Percentiles rank a stretch among this genome's conserved stretches.
phyloP scores from a whole-genome alignment of 1,140 invertebrate genomes.

The Cyrtorhinus lividipennis region DNA sequence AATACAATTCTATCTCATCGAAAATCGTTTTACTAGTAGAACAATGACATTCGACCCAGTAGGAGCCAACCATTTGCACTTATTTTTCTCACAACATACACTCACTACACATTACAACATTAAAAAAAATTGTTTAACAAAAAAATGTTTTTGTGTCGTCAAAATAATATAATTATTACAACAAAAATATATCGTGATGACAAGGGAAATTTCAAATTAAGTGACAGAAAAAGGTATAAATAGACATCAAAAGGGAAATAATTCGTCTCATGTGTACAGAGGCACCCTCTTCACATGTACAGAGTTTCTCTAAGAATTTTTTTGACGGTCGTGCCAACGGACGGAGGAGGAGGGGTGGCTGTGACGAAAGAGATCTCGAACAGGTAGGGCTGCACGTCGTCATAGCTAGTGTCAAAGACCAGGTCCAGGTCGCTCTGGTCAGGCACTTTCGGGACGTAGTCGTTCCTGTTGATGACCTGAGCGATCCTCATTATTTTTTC shows the following conservation, averaged over 20 bases:
- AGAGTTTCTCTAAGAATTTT: neutral
- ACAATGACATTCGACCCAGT: too few species aligned
- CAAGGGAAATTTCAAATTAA: neutral
- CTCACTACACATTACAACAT: too few species aligned
- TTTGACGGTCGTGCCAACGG: neutral
- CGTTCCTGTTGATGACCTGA: neutral
- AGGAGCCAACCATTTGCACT: too few species aligned
- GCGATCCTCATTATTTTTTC: slow-evolving; percentile 15
- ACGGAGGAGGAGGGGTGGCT: neutral
- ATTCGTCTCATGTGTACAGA: too few species aligned
- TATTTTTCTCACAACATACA: too few species aligned
- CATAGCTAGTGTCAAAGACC: neutral
- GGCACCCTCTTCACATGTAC: neutral
- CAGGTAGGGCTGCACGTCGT: neutral
- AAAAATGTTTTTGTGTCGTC: neutral
- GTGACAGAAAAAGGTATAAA: neutral
- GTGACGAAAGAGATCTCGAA: neutral
- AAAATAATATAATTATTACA: neutral
- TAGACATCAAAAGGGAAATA: neutral
- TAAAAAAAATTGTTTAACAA: too few species aligned
- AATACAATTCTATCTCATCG: too few species aligned
- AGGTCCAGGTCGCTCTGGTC: neutral
- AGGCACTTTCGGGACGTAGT: slow-evolving; percentile 13
- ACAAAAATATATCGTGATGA: neutral
- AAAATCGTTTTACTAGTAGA: too few species aligned